These are phyloP conservation scores for Ricordea florida DNA, from an alignment of 92 coral and sea anemone species.

Conservation along the genomic window DNA sequence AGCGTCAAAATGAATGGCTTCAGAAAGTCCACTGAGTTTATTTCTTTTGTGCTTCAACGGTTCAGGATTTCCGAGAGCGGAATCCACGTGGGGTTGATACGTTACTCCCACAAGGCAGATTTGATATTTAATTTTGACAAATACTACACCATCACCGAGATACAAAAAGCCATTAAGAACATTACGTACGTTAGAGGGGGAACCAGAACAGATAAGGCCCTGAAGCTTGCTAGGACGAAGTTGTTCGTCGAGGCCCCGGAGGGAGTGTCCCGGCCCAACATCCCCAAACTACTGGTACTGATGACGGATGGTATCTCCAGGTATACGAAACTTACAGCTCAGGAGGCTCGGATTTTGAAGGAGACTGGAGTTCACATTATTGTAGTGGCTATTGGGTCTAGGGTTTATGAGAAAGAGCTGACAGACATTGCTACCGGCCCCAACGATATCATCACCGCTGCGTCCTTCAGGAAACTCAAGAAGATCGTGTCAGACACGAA, in stretches of 20 bases:
- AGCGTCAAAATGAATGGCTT: constrained; percentile 65
- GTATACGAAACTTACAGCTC: neutral
- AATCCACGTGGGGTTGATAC: constrained; percentile 55
- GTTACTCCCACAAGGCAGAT: constrained; percentile 43
- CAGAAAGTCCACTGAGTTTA: constrained; percentile 65
- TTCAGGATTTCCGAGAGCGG: constrained; percentile 47
- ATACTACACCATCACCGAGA: constrained; percentile 31
- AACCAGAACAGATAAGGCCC: constrained; percentile 55
- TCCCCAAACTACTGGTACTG: constrained; percentile 55
- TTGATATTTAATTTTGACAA: constrained; percentile 50
- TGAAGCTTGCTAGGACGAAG: constrained; percentile 50
- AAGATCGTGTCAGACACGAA: constrained; percentile 7
- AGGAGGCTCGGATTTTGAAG: constrained; percentile 16
- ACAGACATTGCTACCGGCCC: constrained; percentile 15
- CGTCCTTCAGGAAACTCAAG: constrained; percentile 2
- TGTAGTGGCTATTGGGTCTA: constrained; percentile 46
- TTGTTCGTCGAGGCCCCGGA: constrained; percentile 29
- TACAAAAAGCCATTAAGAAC: constrained; percentile 53
- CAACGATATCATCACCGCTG: neutral
- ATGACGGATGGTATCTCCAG: constrained; percentile 69
- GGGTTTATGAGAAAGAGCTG: constrained; percentile 2
- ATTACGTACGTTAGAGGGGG: constrained; percentile 44
- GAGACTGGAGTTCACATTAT: constrained; percentile 27
- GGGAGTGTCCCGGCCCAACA: neutral
- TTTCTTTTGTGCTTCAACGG: constrained; percentile 48